phyloP scores from a whole-genome alignment of 2,113 vertebrate species.

The Canis aureus region DNA sequence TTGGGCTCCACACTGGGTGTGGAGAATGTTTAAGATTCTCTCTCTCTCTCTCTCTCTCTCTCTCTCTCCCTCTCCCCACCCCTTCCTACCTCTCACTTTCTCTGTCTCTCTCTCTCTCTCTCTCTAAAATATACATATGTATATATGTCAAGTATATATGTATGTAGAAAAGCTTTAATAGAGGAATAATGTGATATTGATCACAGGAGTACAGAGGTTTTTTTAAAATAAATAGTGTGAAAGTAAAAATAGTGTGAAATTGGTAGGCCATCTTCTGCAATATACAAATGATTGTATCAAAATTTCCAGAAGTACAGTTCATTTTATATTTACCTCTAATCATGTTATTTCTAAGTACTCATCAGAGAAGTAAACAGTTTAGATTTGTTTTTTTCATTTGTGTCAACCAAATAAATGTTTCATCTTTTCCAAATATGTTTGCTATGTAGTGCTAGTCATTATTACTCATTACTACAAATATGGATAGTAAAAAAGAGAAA shows the following conservation, averaged over 20 bases:
- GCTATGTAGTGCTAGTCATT: not conserved
- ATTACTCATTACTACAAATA: not conserved
- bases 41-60: not conserved
- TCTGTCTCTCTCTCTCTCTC: not conserved
- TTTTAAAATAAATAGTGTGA: constrained; percentile 55
- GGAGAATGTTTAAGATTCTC: not conserved
- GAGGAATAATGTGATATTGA: not conserved
- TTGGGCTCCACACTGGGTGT: not conserved
- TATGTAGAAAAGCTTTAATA: not conserved
- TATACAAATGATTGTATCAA: not conserved
- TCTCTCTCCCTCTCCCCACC: not conserved
- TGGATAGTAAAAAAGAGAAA: constrained; percentile 26
- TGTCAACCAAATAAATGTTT: not conserved
- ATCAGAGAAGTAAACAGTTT: constrained; percentile 24
- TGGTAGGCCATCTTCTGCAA: not conserved
- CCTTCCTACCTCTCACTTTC: not conserved
- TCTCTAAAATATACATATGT: not conserved
- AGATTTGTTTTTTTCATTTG: constrained; percentile 48
- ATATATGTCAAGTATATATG: not conserved
- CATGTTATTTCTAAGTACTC: not conserved
- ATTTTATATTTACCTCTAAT: constrained; percentile 31
- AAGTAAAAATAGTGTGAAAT: constrained; percentile 28
- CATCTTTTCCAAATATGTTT: not conserved
- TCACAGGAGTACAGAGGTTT: not conserved
- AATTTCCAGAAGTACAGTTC: constrained; percentile 32